Conservation (phyloP, 2,113 vertebrate species). For the Procavia capensis region DNA sequence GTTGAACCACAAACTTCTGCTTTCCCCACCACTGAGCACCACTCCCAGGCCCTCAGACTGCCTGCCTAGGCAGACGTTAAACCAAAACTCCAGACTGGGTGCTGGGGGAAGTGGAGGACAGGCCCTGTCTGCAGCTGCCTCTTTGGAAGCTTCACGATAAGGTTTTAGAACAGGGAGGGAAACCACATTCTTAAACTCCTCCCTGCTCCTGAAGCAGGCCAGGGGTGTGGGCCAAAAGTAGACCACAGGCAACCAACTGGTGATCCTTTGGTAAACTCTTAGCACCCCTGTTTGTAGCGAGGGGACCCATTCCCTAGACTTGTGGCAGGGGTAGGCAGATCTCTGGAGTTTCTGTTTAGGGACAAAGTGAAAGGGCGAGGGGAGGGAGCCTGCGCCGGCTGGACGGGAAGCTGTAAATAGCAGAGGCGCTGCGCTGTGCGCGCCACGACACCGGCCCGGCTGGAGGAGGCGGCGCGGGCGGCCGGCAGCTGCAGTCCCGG, state of each 20-base stretch:
- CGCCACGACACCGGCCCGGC: slow-evolving; percentile 21
- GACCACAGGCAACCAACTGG: background rate
- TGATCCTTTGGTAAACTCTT: background rate
- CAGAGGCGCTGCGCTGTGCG: background rate
- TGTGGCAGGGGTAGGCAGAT: background rate
- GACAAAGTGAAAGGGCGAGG: background rate
- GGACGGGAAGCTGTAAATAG: background rate
- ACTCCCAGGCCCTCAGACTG: background rate
- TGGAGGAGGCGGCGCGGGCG: background rate
- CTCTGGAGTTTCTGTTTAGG: background rate
- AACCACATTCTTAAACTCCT: slow-evolving; percentile 14
- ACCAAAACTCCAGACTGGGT: background rate
- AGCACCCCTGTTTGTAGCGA: background rate
- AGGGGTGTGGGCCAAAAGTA: background rate
- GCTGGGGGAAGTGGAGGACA: background rate
- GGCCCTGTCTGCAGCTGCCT: background rate
- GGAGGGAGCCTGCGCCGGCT: background rate
- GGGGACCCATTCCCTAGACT: background rate
- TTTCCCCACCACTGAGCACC: background rate
- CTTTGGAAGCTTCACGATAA: background rate
- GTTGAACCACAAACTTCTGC: slow-evolving; percentile 76
- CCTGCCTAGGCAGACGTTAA: background rate
- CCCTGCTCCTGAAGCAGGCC: background rate
- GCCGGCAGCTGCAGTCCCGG: background rate
- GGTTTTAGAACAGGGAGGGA: slow-evolving; percentile 54